Conservation (phyloP, 2,797 vertebrate genomes). For the Rallus crepitans region DNA sequence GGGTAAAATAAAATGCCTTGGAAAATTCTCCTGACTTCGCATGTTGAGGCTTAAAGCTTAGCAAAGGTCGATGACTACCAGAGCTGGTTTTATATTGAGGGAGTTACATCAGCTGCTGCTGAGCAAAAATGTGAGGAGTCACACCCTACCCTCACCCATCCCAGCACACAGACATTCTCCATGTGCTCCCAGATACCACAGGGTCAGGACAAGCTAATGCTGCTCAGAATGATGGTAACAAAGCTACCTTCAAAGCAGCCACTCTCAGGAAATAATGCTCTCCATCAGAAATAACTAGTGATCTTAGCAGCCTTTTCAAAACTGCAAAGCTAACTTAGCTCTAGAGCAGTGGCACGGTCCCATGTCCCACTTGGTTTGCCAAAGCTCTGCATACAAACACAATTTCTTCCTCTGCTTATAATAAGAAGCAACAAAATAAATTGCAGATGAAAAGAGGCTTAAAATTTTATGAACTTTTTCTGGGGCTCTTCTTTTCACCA, state of each 20-base stretch:
- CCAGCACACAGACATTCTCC: neutral
- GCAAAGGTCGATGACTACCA: neutral
- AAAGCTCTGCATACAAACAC: neutral
- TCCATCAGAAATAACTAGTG: neutral
- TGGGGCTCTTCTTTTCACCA: neutral
- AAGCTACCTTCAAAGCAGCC: neutral
- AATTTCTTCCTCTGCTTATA: neutral
- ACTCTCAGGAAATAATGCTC: neutral
- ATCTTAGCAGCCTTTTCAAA: neutral
- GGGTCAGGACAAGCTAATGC: neutral
- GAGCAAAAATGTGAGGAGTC: fast-evolving
- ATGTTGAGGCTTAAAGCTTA: neutral
- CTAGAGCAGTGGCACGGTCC: neutral
- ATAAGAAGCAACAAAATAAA: neutral
- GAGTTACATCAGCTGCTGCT: neutral
- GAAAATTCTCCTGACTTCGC: neutral
- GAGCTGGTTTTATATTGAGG: neutral
- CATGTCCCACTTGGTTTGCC: neutral
- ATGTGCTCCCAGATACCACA: neutral
- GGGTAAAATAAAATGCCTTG: neutral
- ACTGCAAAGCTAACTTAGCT: neutral
- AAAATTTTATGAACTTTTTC: neutral
- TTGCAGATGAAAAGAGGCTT: neutral
- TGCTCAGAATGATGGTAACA: neutral
- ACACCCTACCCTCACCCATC: too few relatives aligned